A percentile compares a stretch with the other conserved stretches of the same genome.
Evolutionary conservation across 2,113 vertebrate species (phyloP).

Genomic region (Rostratula benghalensis): DNA sequence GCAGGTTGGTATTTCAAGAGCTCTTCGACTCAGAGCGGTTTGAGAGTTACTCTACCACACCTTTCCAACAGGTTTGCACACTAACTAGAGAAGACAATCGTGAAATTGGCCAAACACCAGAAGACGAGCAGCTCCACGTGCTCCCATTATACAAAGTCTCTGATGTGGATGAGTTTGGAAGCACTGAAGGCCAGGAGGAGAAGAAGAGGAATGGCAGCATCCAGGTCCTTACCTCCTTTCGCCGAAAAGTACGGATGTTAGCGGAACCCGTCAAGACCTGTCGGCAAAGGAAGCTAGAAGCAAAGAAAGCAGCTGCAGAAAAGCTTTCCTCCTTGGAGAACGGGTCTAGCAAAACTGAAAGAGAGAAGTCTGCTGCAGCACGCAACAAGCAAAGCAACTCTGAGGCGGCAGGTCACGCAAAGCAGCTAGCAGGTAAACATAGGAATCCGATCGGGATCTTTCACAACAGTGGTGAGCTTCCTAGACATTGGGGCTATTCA

Average conservation of each 20-base stretch:
- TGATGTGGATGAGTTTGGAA: slow-evolving; percentile 92
- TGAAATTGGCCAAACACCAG: slow-evolving; percentile 85
- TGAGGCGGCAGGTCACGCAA: slow-evolving; percentile 71
- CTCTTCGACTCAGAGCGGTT: background rate
- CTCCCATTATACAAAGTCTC: slow-evolving; percentile 93
- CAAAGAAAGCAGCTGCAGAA: slow-evolving; percentile 89
- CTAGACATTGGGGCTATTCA: background rate
- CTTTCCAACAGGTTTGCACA: slow-evolving; percentile 86
- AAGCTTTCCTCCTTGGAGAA: slow-evolving; percentile 84
- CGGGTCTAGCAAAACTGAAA: slow-evolving; percentile 82
- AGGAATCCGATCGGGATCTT: background rate
- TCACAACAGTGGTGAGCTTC: background rate
- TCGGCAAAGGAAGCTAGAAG: slow-evolving; percentile 92
- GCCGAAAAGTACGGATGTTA: slow-evolving; percentile 92
- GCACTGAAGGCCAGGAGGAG: slow-evolving; percentile 87
- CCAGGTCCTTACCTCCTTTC: slow-evolving; percentile 90
- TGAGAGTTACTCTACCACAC: background rate
- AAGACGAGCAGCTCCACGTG: slow-evolving; percentile 97
- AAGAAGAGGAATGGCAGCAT: slow-evolving; percentile 91
- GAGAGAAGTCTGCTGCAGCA: slow-evolving; percentile 74
- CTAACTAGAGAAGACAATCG: slow-evolving; percentile 96
- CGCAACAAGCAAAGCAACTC: slow-evolving; percentile 81
- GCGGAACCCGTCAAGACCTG: slow-evolving; percentile 92
- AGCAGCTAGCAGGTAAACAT: slow-evolving; percentile 77
- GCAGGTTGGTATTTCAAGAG: background rate